Evolutionary conservation across 2,888 invertebrate species (phyloP).

Genomic region (Sesia apiformis): DNA sequence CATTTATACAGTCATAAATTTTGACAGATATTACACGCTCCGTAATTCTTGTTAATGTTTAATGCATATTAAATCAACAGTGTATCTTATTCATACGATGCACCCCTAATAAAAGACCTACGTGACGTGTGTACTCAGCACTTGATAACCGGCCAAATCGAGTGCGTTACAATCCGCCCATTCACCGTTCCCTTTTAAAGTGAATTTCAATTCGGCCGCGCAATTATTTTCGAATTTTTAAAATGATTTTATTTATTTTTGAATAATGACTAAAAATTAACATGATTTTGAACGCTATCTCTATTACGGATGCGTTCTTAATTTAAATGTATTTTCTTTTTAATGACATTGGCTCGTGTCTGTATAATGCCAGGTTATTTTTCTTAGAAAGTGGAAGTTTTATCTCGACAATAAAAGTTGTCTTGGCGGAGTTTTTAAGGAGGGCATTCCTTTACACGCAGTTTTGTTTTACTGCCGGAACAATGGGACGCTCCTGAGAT

Average conservation of each 20-base stretch:
- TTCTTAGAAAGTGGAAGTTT: constrained; percentile 14
- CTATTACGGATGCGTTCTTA: neutral
- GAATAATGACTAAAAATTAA: neutral
- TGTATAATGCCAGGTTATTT: constrained; percentile 15
- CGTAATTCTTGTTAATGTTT: no score
- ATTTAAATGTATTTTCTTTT: neutral
- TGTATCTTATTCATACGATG: neutral
- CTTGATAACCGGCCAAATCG: neutral
- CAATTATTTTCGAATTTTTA: neutral
- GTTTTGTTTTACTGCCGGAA: constrained; percentile 19
- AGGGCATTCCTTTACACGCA: constrained; percentile 15
- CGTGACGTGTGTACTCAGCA: constrained; percentile 1
- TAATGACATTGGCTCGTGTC: constrained; percentile 14
- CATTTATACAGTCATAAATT: no score
- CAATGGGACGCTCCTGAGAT: constrained; percentile 12
- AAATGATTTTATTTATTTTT: neutral
- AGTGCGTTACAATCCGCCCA: neutral
- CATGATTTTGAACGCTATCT: no score
- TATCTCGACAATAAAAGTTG: constrained; percentile 22
- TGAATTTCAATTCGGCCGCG: neutral
- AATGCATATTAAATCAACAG: no score
- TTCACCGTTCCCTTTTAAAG: neutral
- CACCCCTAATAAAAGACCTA: constrained; percentile 1
- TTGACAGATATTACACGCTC: no score
- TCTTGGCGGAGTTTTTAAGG: constrained; percentile 5